A percentile compares a stretch with the other conserved stretches of the same genome.
Conservation (phyloP, 2,888 invertebrate genomes). For the Dryobotodes eremita region DNA sequence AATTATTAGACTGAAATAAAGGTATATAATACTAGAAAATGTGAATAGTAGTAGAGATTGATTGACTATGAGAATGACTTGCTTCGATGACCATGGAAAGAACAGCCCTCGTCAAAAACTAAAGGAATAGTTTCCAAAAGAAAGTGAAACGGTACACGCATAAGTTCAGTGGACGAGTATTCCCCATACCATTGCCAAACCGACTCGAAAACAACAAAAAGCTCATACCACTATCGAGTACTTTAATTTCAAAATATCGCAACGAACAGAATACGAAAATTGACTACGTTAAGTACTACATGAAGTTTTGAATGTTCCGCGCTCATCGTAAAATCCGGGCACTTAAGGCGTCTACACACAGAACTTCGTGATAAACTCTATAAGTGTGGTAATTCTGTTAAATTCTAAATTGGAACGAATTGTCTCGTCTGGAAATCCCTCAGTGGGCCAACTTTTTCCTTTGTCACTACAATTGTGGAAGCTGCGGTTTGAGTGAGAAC, state of each 20-base stretch:
- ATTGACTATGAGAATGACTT: background rate
- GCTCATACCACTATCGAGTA: background rate
- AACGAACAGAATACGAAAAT: slow-evolving; percentile 37
- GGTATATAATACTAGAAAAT: too few relatives aligned
- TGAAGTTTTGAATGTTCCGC: slow-evolving; percentile 54
- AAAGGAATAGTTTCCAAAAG: background rate
- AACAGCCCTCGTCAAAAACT: background rate
- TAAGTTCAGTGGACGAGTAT: background rate
- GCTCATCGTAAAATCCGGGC: slow-evolving; percentile 60
- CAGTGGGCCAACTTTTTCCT: slow-evolving; percentile 70
- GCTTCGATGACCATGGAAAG: background rate
- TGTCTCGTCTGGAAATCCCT: slow-evolving; percentile 62
- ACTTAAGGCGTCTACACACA: slow-evolving; percentile 62
- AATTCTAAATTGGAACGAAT: slow-evolving; percentile 71
- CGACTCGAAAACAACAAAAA: slow-evolving; percentile 19
- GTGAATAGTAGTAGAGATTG: too few relatives aligned
- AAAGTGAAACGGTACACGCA: slow-evolving; percentile 3
- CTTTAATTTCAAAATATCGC: slow-evolving; percentile 5
- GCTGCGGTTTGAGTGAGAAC: slow-evolving; percentile 69
- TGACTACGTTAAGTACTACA: slow-evolving; percentile 28
- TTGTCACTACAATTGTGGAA: slow-evolving; percentile 71
- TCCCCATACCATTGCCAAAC: slow-evolving; percentile 9
- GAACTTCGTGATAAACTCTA: slow-evolving; percentile 70
- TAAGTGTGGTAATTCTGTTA: slow-evolving; percentile 71
- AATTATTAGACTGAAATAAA: too few relatives aligned